phyloP scores from a whole-genome alignment of 2,888 invertebrate genomes.

The Pseudococcus longispinus region DNA sequence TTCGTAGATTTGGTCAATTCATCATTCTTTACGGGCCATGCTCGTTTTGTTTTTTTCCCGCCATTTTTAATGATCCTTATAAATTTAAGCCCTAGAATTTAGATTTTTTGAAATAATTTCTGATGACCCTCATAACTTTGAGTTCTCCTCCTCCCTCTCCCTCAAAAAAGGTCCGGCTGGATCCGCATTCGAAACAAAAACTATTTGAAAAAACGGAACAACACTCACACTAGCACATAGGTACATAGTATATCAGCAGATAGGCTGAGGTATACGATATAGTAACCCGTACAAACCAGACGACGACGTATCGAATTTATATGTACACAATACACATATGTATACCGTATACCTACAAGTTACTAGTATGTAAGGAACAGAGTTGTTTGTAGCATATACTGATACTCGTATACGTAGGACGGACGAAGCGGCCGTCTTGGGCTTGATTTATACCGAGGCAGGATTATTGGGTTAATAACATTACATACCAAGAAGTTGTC shows the following conservation, averaged over 20 bases:
- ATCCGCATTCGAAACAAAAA: background rate
- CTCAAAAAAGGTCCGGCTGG: background rate
- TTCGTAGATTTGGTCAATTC: no score
- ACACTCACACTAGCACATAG: no score
- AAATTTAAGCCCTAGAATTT: no score
- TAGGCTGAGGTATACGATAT: background rate
- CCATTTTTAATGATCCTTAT: no score
- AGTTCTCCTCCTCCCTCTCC: no score
- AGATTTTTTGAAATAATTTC: no score
- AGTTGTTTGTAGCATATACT: background rate
- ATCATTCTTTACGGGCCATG: no score
- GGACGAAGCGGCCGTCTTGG: conserved; percentile 10
- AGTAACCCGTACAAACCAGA: background rate
- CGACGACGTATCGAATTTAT: background rate
- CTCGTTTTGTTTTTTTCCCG: no score
- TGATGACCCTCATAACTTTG: no score
- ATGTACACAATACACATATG: background rate
- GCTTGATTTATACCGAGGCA: conserved; percentile 49
- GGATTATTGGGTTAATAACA: conserved; percentile 53
- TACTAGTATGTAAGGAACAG: background rate
- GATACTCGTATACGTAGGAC: background rate
- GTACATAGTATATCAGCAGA: background rate
- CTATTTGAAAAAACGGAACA: background rate
- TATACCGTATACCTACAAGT: background rate
- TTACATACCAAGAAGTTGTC: conserved; percentile 50